Conservation (phyloP, 2,888 invertebrate species). For the Mythimna albipuncta region DNA sequence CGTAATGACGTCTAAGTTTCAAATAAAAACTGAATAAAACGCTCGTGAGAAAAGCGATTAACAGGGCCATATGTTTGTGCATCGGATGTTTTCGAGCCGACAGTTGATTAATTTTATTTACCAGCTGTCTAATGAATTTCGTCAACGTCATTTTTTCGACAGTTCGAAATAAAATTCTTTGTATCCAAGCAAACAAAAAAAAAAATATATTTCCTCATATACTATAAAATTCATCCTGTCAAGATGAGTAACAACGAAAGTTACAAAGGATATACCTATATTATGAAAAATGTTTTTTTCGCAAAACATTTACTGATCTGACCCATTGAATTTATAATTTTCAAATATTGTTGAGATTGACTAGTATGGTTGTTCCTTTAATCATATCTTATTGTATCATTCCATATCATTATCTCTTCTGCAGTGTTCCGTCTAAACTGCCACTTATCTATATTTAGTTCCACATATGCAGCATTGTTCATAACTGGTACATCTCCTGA, state of each 20-base stretch:
- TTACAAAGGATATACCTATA: neutral
- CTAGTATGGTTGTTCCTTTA: neutral
- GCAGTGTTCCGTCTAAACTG: constrained; percentile 43
- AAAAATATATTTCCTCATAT: neutral
- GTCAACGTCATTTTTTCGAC: constrained; percentile 6
- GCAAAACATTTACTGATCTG: neutral
- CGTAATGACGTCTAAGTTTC: constrained; percentile 62
- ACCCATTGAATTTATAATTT: neutral
- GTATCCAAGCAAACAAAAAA: constrained; percentile 3
- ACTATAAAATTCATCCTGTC: neutral
- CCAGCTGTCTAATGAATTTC: constrained; percentile 21
- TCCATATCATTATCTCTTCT: constrained; percentile 57
- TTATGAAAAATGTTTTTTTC: neutral
- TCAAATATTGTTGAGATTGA: neutral
- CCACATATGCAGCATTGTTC: constrained; percentile 67
- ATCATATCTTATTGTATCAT: constrained; percentile 32
- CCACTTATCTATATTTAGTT: constrained; percentile 67
- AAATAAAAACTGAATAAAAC: constrained; percentile 67
- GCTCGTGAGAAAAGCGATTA: constrained; percentile 73
- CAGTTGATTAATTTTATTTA: constrained; percentile 38
- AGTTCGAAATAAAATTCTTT: constrained; percentile 10
- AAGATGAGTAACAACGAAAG: neutral
- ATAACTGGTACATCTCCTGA: constrained; percentile 67
- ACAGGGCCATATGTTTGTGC: constrained; percentile 66
- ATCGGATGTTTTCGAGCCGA: constrained; percentile 42